phyloP scores from a whole-genome alignment of 2,113 vertebrate species.

The Lathamus discolor region DNA sequence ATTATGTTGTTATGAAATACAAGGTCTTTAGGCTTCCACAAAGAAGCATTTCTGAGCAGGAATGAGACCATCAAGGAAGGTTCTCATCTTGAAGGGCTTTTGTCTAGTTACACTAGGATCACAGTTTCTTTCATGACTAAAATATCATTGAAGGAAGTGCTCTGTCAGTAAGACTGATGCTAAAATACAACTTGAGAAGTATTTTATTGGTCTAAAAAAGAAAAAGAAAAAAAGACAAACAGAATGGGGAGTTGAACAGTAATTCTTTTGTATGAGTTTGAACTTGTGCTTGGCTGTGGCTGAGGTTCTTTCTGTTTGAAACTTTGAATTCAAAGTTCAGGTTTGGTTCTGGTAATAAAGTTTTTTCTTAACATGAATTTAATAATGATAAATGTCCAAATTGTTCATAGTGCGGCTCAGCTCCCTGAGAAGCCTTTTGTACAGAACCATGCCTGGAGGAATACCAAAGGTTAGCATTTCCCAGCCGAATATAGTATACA shows the following conservation, averaged over 20 bases:
- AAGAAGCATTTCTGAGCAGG: not conserved
- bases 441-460: not conserved
- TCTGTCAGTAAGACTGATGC: not conserved
- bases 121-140: not conserved
- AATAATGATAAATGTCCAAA: not conserved
- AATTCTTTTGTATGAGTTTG: not conserved
- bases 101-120: not conserved
- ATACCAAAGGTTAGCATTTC: not conserved
- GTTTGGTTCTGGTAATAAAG: not conserved
- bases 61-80: not conserved
- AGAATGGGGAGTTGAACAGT: not conserved
- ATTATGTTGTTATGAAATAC: not conserved
- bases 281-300: not conserved
- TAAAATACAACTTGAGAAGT: not conserved
- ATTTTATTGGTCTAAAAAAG: not conserved
- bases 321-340: not conserved
- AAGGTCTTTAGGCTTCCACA: not conserved
- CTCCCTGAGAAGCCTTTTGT: not conserved
- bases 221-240: not conserved
- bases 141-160: not conserved
- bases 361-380: not conserved
- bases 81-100: not conserved
- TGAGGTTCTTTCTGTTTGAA: not conserved
- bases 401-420: not conserved
- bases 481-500: not conserved